Percentiles rank a stretch among this genome's conserved stretches.
These are phyloP conservation scores for Rhabdomys pumilio DNA, from an alignment of 2,797 vertebrate species.

Conservation along the genomic window DNA sequence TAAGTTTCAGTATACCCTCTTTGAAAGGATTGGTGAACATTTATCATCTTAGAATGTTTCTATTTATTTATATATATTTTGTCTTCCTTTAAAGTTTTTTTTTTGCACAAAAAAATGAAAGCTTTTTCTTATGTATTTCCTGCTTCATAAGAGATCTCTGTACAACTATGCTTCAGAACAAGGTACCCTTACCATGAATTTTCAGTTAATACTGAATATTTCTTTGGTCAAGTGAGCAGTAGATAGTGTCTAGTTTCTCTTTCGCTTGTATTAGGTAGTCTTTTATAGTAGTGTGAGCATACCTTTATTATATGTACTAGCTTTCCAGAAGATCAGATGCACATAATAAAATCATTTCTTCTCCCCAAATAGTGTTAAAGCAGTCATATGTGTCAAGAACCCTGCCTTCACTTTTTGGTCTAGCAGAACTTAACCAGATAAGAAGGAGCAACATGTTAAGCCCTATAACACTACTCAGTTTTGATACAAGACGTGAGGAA, in stretches of 20 bases:
- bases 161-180: neutral
- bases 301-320: neutral
- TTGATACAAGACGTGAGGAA: neutral
- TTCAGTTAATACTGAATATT: neutral
- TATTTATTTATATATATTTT: neutral
- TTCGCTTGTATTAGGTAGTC: neutral
- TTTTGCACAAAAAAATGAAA: neutral
- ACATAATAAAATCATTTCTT: neutral
- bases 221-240: neutral
- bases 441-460: neutral
- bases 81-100: neutral
- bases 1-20: neutral
- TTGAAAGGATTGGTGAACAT: neutral
- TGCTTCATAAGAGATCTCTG: neutral
- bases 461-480: neutral
- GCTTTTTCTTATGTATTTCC: neutral
- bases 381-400: neutral
- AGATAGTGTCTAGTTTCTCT: neutral
- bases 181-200: neutral
- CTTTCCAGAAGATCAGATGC: neutral
- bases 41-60: neutral
- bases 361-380: neutral
- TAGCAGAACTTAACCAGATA: neutral
- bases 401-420: neutral
- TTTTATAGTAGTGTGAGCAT: neutral